These are phyloP conservation scores for Ochropleura plecta DNA, from an alignment of 2,888 invertebrate species.

Conservation along the genomic window DNA sequence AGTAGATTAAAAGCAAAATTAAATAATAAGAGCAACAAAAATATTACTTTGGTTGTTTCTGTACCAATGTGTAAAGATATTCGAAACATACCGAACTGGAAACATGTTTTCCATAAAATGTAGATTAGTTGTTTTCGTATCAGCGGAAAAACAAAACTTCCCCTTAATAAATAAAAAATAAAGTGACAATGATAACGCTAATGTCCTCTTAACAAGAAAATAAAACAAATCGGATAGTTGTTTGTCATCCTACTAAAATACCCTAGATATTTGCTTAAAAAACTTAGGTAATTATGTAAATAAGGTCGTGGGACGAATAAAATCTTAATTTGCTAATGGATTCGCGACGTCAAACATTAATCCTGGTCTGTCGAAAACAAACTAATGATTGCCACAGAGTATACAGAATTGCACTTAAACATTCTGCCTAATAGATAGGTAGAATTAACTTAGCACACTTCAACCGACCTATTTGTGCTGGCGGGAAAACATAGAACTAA, in stretches of 20 bases:
- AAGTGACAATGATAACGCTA: slow-evolving; percentile 29
- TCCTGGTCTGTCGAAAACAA: slow-evolving; percentile 58
- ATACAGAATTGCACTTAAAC: slow-evolving; percentile 27
- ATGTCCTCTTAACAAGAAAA: slow-evolving; percentile 34
- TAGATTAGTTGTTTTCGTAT: slow-evolving; percentile 13
- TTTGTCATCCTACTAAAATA: slow-evolving; percentile 20
- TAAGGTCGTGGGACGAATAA: slow-evolving; percentile 40
- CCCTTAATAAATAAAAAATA: slow-evolving; percentile 30
- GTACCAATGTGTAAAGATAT: neutral
- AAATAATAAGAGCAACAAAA: neutral
- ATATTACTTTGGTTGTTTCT: neutral
- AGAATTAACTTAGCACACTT: too few relatives aligned
- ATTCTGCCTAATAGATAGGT: slow-evolving; percentile 16
- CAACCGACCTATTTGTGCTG: too few relatives aligned
- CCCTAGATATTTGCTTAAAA: slow-evolving; percentile 16
- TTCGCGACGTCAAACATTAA: slow-evolving; percentile 50
- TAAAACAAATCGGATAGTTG: slow-evolving; percentile 6
- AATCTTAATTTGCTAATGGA: slow-evolving; percentile 66
- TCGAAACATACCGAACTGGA: neutral
- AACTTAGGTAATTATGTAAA: slow-evolving; percentile 50
- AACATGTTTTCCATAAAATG: slow-evolving; percentile 4
- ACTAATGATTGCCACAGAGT: slow-evolving; percentile 45
- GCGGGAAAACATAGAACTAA: too few relatives aligned
- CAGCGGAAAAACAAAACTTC: slow-evolving; percentile 4
- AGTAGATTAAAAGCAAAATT: too few relatives aligned